Percentiles rank a stretch among this genome's conserved stretches.
phyloP scores from a whole-genome alignment of 37 sponge, comb jelly and placozoan genomes.

The Haliclona indistincta region DNA sequence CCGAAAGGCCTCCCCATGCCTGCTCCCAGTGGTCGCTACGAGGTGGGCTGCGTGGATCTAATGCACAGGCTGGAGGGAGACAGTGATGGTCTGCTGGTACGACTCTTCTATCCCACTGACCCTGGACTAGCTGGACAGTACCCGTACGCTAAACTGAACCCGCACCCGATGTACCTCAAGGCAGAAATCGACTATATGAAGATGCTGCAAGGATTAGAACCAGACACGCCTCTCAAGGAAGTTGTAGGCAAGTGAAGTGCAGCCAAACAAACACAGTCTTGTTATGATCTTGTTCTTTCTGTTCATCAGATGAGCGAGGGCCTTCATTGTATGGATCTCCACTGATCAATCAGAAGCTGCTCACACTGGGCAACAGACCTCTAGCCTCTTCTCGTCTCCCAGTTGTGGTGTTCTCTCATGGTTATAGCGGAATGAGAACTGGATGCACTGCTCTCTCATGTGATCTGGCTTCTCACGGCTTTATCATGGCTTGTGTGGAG shows the following conservation, averaged over 20 bases:
- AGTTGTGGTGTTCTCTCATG: constrained; percentile 78
- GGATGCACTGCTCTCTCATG: constrained; percentile 48
- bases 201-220: too few relatives aligned
- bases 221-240: too few relatives aligned
- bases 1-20: too few relatives aligned
- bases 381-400: constrained; percentile 21
- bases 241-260: too few relatives aligned
- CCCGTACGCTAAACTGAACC: constrained; percentile 4
- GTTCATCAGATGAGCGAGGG: too few relatives aligned
- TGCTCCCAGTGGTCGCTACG: constrained; percentile 46
- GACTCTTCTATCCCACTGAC: constrained; percentile 64
- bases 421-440: constrained; percentile 62
- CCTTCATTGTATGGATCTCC: constrained; percentile 53
- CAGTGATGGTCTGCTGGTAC: constrained; percentile 41
- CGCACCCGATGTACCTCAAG: too few relatives aligned
- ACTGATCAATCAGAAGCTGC: background rate
- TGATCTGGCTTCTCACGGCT: constrained; percentile 85
- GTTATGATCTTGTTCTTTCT: too few relatives aligned
- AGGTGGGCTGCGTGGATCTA: constrained; percentile 63
- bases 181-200: too few relatives aligned
- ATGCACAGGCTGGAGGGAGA: too few relatives aligned
- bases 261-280: too few relatives aligned
- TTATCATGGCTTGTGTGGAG: constrained; percentile 72
- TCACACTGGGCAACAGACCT: too few relatives aligned
- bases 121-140: background rate